phyloP scores from a whole-genome alignment of 1,140 invertebrate species.

The Meloidogyne floridensis region DNA sequence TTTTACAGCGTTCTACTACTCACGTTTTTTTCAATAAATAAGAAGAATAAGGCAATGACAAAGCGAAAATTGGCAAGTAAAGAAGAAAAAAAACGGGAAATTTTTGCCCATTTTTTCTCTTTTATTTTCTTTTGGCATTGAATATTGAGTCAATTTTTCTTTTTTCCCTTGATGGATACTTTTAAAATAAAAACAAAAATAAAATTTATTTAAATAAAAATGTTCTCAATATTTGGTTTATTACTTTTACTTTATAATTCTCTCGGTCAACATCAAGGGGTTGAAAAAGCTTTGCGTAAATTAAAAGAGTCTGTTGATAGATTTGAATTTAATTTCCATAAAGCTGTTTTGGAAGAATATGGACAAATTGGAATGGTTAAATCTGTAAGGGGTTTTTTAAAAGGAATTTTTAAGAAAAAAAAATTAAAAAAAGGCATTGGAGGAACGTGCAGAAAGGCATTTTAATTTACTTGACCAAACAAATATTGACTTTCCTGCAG shows the following conservation, averaged over 20 bases:
- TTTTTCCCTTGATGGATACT: no score
- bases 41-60: no score
- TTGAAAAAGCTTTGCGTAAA: slow-evolving; percentile 1
- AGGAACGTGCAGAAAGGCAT: not conserved
- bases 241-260: slow-evolving; percentile 10
- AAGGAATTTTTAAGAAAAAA: not conserved
- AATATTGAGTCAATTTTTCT: no score
- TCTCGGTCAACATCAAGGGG: not conserved
- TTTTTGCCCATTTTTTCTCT: no score
- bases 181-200: no score
- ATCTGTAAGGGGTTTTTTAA: not conserved
- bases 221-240: slow-evolving; percentile 5
- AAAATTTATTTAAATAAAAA: not conserved
- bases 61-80: no score
- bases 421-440: not conserved
- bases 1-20: no score
- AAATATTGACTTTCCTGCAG: not conserved
- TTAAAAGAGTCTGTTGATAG: not conserved
- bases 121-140: no score
- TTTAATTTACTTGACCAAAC: not conserved
- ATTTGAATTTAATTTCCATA: slow-evolving; percentile 10
- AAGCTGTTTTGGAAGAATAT: slow-evolving; percentile 1
- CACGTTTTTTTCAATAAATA: no score
- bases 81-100: no score
- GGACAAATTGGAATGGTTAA: not conserved